These are phyloP conservation scores for Oreotrochilus melanogaster DNA, from an alignment of 2,113 vertebrate species.

Conservation along the genomic window DNA sequence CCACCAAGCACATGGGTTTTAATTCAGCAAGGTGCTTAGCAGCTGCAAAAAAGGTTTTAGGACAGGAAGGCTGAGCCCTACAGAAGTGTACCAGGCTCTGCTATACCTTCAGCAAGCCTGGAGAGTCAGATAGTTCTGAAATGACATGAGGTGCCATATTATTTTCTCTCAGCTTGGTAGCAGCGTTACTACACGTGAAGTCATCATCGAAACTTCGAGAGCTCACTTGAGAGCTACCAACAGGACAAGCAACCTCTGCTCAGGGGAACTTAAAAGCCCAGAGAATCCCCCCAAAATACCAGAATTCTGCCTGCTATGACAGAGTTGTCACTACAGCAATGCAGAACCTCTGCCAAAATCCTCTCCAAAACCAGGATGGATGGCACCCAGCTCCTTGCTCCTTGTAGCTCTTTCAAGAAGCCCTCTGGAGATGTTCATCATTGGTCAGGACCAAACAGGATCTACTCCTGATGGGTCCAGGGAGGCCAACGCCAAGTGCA, in stretches of 20 bases:
- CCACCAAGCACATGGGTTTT: not conserved
- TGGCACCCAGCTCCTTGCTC: not conserved
- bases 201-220: not conserved
- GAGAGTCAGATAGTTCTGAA: not conserved
- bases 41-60: not conserved
- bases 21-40: constrained; percentile 37
- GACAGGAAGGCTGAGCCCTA: not conserved
- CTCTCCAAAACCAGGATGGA: not conserved
- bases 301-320: not conserved
- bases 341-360: not conserved
- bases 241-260: not conserved
- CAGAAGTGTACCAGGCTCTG: not conserved
- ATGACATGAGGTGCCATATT: not conserved
- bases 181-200: not conserved
- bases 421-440: no score
- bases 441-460: no score
- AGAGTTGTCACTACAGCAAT: not conserved
- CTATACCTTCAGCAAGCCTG: not conserved
- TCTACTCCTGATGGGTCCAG: not conserved
- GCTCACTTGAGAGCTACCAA: not conserved
- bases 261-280: no score
- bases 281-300: not conserved
- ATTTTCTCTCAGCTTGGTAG: not conserved
- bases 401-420: no score
- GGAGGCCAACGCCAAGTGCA: not conserved